A percentile compares a stretch with the other conserved stretches of the same genome.
phyloP scores from a whole-genome alignment of 1,140 invertebrate genomes.

The Ridgeia piscesae region DNA sequence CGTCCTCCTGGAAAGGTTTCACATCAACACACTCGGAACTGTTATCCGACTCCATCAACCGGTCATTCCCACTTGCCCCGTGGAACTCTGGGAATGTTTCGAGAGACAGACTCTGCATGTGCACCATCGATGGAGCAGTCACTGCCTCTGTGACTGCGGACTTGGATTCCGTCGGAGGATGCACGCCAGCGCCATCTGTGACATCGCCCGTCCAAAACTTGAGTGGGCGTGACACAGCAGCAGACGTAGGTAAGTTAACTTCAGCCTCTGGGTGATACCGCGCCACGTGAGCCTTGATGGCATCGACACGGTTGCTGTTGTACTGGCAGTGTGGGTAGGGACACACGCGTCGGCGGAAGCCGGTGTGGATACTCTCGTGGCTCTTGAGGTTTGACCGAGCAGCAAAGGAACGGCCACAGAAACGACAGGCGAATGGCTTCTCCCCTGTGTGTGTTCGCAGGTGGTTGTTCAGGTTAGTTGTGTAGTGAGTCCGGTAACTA shows the following conservation, averaged over 20 bases:
- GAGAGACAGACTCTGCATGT: background rate
- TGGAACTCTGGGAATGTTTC: background rate
- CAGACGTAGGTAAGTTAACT: background rate
- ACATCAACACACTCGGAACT: background rate
- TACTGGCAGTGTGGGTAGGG: background rate
- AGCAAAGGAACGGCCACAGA: constrained; percentile 96
- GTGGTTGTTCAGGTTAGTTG: constrained; percentile 55
- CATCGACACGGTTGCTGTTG: background rate
- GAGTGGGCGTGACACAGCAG: background rate
- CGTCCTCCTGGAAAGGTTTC: background rate
- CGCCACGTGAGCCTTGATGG: constrained; percentile 8
- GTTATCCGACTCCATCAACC: background rate
- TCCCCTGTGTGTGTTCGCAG: constrained; percentile 67
- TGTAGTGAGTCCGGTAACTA: constrained; percentile 22
- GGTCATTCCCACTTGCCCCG: background rate
- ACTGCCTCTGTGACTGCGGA: background rate
- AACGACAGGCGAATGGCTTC: constrained; percentile 96
- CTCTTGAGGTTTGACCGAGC: constrained; percentile 24
- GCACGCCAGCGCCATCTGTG: background rate
- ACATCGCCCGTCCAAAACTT: background rate
- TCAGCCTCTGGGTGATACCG: background rate
- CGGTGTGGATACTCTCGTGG: constrained; percentile 24
- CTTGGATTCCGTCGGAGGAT: background rate
- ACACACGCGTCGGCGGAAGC: background rate
- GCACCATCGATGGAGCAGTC: background rate